Evolutionary conservation across 2,113 vertebrate species (phyloP).

Genomic region (Heterotilapia buettikoferi): DNA sequence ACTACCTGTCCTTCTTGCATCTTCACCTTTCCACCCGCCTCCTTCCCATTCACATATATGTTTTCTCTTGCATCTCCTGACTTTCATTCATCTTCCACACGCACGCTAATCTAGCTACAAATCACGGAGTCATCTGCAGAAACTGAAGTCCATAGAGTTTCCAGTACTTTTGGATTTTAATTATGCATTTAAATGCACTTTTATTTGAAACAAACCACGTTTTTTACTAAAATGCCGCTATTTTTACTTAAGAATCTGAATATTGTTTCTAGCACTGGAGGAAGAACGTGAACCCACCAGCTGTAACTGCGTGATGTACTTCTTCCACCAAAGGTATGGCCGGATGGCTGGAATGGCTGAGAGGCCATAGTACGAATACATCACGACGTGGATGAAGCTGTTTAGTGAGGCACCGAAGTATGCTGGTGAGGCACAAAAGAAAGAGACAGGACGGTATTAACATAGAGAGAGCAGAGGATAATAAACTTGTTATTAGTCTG

Average conservation of each 20-base stretch:
- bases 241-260: neutral
- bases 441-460: neutral
- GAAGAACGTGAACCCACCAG: constrained; percentile 76
- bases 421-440: constrained; percentile 65
- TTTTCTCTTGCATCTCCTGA: neutral
- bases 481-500: neutral
- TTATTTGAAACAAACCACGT: neutral
- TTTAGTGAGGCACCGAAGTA: constrained; percentile 92
- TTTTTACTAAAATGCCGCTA: neutral
- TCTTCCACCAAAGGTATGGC: constrained; percentile 99
- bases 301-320: constrained; percentile 96
- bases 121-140: neutral
- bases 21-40: neutral
- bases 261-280: neutral
- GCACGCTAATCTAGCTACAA: neutral
- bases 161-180: neutral
- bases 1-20: neutral
- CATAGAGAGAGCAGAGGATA: neutral
- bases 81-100: neutral
- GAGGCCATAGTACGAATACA: constrained; percentile 97
- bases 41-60: neutral
- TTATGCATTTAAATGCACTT: neutral
- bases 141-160: neutral
- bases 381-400: constrained; percentile 94
- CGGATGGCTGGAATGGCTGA: constrained; percentile 87